Evolutionary conservation across 2,888 invertebrate genomes (phyloP), one percentile per base, ranked within the genome.

Genomic region (Zele albiditarsus): DNA sequence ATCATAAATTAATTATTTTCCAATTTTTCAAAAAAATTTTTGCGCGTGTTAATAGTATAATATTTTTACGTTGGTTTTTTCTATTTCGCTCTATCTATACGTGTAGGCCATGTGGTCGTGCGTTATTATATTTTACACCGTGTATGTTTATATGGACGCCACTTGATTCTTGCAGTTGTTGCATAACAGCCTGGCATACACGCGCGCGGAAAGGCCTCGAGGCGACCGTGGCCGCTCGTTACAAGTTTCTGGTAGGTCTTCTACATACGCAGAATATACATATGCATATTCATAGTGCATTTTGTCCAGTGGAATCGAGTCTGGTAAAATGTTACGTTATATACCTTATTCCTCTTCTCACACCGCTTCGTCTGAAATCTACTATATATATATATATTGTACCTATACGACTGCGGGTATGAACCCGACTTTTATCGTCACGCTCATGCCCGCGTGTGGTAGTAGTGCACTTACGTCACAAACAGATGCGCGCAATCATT

Each of bases 141-240:
- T n/a, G 23, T 23, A 53, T 53, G n/a, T 53, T 8, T 53, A 53
- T 20, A 20, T 53, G n/a, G 20, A 53, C 42, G 4, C 49, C 46
- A 60, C 31, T 42, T 73, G 28, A 68, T 49, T 63, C 53, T 68
- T 49, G 71, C 65, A 63, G 65, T 72, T 20, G 42, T 60, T 12
- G 57, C 67, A 67, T 71, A 68, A 63, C 75, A 58, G 75, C 62
- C 76, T 75, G 74, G 72, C 66, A 76, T 76, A 77, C 75, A 79
- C 67, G 70, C 80, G 82, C 20, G 53, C 53, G 53, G 53, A 53
- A 84, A 82, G 84, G 84, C 81, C 82, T 79, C 80, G 78, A 58
- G 78, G 79, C 79, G 84, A 81, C 83, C 83, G 80, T 84, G 83
- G 81, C 83, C 83, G 81, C 62, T 46, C 31, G 53, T 69, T 69